A percentile compares a stretch with the other conserved stretches of the same genome.
phyloP scores from a whole-genome alignment of 2,797 vertebrate species.

The Propithecus perrieri region DNA sequence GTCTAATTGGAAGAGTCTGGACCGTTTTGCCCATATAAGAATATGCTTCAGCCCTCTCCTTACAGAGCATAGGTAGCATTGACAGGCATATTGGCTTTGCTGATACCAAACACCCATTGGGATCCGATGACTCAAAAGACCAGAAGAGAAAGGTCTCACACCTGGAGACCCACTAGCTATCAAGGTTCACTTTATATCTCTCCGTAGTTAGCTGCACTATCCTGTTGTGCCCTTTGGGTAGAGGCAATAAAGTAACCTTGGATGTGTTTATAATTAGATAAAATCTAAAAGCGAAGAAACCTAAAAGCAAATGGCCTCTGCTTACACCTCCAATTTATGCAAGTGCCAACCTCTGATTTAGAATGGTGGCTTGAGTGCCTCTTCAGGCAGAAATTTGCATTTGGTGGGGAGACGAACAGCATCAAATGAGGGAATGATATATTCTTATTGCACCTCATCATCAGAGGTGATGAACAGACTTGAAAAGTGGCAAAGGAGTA shows the following conservation, averaged over 20 bases:
- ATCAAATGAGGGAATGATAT: not conserved
- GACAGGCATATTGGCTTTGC: not conserved
- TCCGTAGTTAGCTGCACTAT: not conserved
- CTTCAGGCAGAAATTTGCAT: conserved; percentile 13
- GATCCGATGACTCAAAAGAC: not conserved
- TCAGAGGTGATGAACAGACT: not conserved
- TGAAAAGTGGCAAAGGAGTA: not conserved
- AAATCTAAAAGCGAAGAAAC: conserved; percentile 34
- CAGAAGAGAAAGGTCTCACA: not conserved
- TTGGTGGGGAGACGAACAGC: not conserved
- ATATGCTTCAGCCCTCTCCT: not conserved
- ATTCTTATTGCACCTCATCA: not conserved
- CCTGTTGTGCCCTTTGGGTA: not conserved
- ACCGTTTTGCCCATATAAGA: not conserved
- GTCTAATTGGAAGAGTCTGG: not conserved
- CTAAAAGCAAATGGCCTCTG: not conserved
- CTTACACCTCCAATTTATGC: conserved; percentile 37
- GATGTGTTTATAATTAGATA: conserved; percentile 16
- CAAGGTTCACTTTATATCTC: not conserved
- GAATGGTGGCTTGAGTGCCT: not conserved
- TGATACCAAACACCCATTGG: not conserved
- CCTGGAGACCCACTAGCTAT: not conserved
- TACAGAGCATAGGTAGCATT: not conserved
- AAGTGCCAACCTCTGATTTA: conserved; percentile 42
- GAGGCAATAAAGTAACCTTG: not conserved